Evolutionary conservation across 2,888 invertebrate genomes (phyloP).

Genomic region (Trichogramma evanescens): DNA sequence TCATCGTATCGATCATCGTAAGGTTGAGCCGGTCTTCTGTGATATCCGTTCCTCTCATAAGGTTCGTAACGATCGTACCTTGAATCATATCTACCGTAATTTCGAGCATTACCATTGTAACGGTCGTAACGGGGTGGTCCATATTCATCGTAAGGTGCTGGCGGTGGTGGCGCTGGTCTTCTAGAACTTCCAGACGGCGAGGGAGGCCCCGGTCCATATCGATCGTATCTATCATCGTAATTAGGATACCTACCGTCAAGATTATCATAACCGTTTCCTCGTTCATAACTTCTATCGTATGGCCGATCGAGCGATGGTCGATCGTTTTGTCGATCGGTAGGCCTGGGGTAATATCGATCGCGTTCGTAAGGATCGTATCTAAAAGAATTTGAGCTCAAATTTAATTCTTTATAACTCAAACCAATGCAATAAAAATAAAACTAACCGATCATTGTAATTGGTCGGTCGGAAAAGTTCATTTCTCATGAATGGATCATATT

Average conservation of each 20-base stretch:
- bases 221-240: constrained; percentile 31
- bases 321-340: background rate
- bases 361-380: constrained; percentile 32
- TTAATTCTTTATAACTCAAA: background rate
- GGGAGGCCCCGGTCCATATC: constrained; percentile 27
- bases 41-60: constrained; percentile 29
- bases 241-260: constrained; percentile 31
- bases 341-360: constrained; percentile 29
- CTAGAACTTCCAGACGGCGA: background rate
- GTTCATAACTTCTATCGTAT: constrained; percentile 31
- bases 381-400: constrained; percentile 2
- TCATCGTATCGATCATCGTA: constrained; percentile 35
- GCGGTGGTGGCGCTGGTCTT: background rate
- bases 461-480: constrained; percentile 29
- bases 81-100: constrained; percentile 29
- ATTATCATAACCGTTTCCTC: constrained; percentile 40
- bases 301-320: constrained; percentile 27
- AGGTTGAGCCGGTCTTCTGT: constrained; percentile 27
- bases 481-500: constrained; percentile 32
- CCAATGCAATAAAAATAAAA: background rate
- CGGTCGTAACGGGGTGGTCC: constrained; percentile 17
- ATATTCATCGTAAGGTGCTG: constrained; percentile 16
- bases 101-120: constrained; percentile 1
- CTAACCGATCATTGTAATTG: constrained; percentile 31
- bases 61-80: constrained; percentile 33